These are phyloP conservation scores for Geothlypis trichas DNA, from an alignment of 2,113 vertebrate species.

Conservation along the genomic window DNA sequence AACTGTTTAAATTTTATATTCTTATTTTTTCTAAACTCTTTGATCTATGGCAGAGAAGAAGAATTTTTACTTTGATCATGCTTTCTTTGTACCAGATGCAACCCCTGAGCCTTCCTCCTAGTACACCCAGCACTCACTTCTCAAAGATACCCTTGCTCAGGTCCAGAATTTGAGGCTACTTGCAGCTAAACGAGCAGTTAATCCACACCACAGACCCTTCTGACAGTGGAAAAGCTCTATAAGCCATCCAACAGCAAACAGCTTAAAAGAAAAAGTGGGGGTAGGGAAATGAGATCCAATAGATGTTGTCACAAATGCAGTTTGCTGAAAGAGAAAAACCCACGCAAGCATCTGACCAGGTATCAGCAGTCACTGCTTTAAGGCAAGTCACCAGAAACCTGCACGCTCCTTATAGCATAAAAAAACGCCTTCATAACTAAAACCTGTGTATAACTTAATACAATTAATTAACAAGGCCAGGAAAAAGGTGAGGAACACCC, in stretches of 20 bases:
- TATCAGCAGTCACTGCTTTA: background rate
- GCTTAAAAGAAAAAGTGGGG: background rate
- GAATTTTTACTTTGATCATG: background rate
- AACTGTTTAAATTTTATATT: background rate
- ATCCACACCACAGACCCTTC: background rate
- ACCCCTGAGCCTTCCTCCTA: background rate
- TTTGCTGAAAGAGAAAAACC: background rate
- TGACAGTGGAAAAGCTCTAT: background rate
- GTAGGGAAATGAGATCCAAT: background rate
- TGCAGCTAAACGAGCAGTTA: background rate
- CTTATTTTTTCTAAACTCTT: background rate
- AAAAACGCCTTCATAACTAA: background rate
- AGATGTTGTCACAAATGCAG: background rate
- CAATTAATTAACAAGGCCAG: background rate
- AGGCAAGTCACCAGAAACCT: background rate
- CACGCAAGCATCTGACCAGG: constrained; percentile 6
- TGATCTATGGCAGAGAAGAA: background rate
- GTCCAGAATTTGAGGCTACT: background rate
- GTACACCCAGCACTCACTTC: background rate
- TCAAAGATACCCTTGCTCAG: background rate
- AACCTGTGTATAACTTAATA: background rate
- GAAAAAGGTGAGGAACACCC: background rate
- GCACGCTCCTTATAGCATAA: fast-evolving
- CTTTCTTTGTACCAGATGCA: background rate
- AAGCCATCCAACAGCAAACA: background rate